Conservation (phyloP, 2,113 vertebrate species). For the Microcebus griseorufus region DNA sequence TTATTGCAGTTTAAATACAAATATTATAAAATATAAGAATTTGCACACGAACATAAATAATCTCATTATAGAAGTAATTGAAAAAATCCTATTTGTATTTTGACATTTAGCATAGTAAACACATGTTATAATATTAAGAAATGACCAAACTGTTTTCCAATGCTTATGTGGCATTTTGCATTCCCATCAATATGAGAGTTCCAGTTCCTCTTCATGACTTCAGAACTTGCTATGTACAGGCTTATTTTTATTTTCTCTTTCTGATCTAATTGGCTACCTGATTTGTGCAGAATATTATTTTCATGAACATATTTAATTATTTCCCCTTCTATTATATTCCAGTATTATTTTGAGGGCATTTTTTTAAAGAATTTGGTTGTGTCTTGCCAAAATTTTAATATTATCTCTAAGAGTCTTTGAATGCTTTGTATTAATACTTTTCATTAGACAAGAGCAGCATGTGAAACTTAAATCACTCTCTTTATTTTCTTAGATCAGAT, state of each 20-base stretch:
- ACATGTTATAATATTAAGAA: background rate
- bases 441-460: constrained; percentile 25
- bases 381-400: background rate
- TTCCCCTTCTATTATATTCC: background rate
- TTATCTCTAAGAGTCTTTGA: constrained; percentile 6
- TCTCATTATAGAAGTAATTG: background rate
- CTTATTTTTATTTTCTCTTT: background rate
- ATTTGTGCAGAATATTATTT: background rate
- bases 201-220: background rate
- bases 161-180: background rate
- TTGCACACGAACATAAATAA: background rate
- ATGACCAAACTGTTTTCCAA: background rate
- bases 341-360: background rate
- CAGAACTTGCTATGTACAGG: background rate
- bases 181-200: background rate
- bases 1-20: background rate
- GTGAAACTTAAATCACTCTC: constrained; percentile 49
- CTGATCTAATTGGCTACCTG: background rate
- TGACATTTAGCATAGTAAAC: background rate
- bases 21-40: background rate
- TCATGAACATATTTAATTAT: background rate
- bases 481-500: constrained; percentile 65
- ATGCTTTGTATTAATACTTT: constrained; percentile 39
- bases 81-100: background rate
- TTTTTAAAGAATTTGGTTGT: background rate